These are phyloP conservation scores for Lepetodrilus schrolli DNA, from an alignment of 2,888 invertebrate species.

Conservation along the genomic window DNA sequence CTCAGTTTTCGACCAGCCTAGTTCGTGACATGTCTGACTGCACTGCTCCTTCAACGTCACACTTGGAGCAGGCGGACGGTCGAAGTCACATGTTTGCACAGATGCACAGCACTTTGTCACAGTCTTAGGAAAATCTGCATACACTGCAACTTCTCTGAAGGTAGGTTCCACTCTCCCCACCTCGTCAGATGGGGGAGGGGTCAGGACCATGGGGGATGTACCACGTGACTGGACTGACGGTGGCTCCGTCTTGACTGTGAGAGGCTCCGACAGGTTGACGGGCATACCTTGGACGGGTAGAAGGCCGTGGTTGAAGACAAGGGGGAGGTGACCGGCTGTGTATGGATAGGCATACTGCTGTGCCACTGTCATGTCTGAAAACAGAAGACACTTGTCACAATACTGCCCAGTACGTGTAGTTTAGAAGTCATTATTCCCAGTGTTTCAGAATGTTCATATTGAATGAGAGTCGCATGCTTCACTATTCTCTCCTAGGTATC, in stretches of 20 bases:
- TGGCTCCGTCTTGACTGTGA: conserved; percentile 49
- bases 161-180: conserved; percentile 2
- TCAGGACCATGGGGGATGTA: conserved; percentile 67
- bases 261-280: conserved; percentile 39
- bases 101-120: conserved; percentile 32
- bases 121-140: not conserved
- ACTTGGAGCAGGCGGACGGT: not conserved
- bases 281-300: conserved; percentile 45
- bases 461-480: no score
- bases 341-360: conserved; percentile 39
- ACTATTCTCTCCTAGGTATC: no score
- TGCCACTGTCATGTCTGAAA: conserved; percentile 36
- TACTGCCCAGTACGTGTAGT: not conserved
- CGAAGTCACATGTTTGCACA: conserved; percentile 36
- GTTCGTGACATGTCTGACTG: conserved; percentile 30
- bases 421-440: no score
- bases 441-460: no score
- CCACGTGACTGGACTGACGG: conserved; percentile 65
- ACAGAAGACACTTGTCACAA: not conserved
- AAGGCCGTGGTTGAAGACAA: conserved; percentile 50
- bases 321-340: conserved; percentile 47
- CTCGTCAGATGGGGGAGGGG: conserved; percentile 41
- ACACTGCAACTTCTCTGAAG: conserved; percentile 2
- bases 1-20: not conserved
- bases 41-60: conserved; percentile 24